Evolutionary conservation across 2,888 invertebrate genomes (phyloP).

Genomic region (Petrolisthes manimaculis): DNA sequence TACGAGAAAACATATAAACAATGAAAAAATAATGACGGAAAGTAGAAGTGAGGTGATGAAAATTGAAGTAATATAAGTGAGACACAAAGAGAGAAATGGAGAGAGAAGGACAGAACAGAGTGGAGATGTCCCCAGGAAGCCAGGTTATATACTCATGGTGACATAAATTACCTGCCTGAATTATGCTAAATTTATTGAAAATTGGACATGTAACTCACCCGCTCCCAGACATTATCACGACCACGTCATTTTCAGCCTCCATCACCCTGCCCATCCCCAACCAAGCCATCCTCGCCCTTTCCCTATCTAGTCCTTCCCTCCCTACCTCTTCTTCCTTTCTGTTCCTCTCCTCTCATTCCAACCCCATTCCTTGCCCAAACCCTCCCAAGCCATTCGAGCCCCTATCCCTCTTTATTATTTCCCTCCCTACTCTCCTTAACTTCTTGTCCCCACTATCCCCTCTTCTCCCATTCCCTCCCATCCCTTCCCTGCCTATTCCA

Average conservation of each 20-base stretch:
- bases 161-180: conserved; percentile 36
- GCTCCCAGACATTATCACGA: conserved; percentile 26
- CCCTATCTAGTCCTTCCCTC: not conserved
- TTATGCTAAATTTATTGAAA: conserved; percentile 39
- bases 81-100: not conserved
- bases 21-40: too few species aligned
- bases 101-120: not conserved
- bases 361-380: not conserved
- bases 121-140: not conserved
- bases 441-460: not conserved
- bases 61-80: not conserved
- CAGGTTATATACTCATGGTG: conserved; percentile 20
- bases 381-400: not conserved
- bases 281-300: not conserved
- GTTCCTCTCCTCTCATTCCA: not conserved
- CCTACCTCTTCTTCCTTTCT: not conserved
- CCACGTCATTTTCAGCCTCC: not conserved
- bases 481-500: not conserved
- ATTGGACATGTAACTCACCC: conserved; percentile 40
- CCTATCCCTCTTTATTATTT: not conserved
- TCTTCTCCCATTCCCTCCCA: not conserved
- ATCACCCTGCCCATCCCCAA: not conserved
- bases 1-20: too few species aligned
- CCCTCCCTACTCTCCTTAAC: not conserved
- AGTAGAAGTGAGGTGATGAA: too few species aligned